A percentile compares a stretch with the other conserved stretches of the same genome.
Conservation (phyloP, 2,797 vertebrate genomes). For the Hapalemur alaotrensis region DNA sequence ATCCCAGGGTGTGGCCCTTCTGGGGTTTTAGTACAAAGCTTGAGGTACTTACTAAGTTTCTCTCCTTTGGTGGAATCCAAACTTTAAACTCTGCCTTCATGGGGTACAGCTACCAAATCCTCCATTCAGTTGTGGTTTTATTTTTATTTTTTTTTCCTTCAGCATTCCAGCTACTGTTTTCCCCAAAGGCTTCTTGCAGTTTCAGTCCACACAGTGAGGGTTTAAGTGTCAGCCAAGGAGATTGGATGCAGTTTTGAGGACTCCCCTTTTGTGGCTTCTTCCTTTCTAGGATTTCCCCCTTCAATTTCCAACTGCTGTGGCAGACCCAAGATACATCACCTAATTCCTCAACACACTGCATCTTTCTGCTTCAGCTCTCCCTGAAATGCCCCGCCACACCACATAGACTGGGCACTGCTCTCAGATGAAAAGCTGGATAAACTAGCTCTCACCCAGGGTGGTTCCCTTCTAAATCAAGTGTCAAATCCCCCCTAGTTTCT, state of each 20-base stretch:
- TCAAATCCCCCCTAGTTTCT: background rate
- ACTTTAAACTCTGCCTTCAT: background rate
- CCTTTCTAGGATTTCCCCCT: background rate
- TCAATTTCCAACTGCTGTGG: background rate
- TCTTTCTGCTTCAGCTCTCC: background rate
- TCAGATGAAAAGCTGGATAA: background rate
- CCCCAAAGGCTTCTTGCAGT: background rate
- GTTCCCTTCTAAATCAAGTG: background rate
- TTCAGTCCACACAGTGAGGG: background rate
- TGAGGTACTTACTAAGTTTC: background rate
- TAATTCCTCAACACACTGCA: background rate
- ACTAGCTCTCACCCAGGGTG: background rate
- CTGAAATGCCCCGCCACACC: background rate
- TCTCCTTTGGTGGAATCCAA: background rate
- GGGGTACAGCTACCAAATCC: background rate
- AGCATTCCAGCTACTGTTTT: background rate
- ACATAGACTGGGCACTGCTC: background rate
- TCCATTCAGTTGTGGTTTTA: background rate
- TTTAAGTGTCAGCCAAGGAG: background rate
- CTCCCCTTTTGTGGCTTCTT: background rate
- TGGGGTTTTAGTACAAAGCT: background rate
- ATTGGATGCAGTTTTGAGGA: background rate
- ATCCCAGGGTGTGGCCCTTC: background rate
- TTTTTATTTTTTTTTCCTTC: background rate
- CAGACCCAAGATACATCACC: background rate